Conservation (phyloP, 1,140 invertebrate species). For the Heterodera schachtii region DNA sequence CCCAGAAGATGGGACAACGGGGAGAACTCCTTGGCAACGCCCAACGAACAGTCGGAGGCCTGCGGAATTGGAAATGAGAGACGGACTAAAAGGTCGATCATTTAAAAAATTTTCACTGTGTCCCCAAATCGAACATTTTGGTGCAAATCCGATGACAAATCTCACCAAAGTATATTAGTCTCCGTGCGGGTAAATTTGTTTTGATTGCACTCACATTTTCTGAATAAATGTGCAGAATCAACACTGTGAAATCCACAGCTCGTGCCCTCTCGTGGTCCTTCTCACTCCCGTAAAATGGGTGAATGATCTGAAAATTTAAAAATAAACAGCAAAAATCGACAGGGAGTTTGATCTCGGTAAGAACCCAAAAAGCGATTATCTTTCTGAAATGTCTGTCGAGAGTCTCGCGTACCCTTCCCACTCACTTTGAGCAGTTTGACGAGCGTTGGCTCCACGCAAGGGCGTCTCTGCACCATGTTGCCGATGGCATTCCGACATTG, state of each 20-base stretch:
- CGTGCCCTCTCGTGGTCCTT: constrained; percentile 59
- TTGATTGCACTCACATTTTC: constrained; percentile 43
- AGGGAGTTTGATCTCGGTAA: not conserved
- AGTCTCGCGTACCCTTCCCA: too few relatives aligned
- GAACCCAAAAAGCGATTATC: too few relatives aligned
- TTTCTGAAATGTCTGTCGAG: too few relatives aligned
- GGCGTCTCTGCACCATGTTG: constrained; percentile 53
- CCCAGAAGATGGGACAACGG: constrained; percentile 58
- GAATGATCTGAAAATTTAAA: constrained; percentile 53
- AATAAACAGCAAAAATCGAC: not conserved
- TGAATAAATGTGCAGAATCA: constrained; percentile 55
- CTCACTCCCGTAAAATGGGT: constrained; percentile 52
- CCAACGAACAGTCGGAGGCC: constrained; percentile 52
- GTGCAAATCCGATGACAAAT: too few relatives aligned
- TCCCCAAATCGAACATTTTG: too few relatives aligned
- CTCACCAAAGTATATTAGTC: too few relatives aligned
- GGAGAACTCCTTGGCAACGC: constrained; percentile 60
- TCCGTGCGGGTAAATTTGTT: too few relatives aligned
- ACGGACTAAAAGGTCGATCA: too few relatives aligned
- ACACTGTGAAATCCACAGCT: constrained; percentile 59
- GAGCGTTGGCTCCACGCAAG: constrained; percentile 54
- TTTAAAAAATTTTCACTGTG: too few relatives aligned
- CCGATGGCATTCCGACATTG: constrained; percentile 58
- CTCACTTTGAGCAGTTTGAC: constrained; percentile 57
- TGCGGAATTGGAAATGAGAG: not conserved